Evolutionary conservation across 2,797 vertebrate species (phyloP), one percentile per base, ranked within the genome.

Genomic region (Menidia menidia): DNA sequence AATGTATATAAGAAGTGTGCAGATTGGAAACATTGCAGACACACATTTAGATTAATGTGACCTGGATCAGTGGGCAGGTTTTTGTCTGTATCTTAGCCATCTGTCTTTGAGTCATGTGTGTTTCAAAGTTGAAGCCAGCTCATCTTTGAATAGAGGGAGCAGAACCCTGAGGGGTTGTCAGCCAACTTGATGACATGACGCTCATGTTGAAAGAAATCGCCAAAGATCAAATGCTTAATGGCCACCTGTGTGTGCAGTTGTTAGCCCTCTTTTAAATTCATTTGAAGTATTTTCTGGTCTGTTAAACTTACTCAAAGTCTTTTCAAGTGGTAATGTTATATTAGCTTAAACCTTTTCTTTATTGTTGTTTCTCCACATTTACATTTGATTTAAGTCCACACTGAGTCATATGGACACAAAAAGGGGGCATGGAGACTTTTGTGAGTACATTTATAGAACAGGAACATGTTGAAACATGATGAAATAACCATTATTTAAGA

Each of bases 141-240:
- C 1, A 11, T 61, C 69, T 81, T 81, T 85, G 68, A 86, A 86
- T 75, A 63, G 68, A 67, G 75, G 73, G 52, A 76, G 71, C 59
- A 1, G 47, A 45, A 60, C 76, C 89, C 89, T 1, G 25, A 82
- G 83, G 91, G 85, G 86, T 71, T 73, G 81, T 87, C 83, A 82
- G 77, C 83, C 71, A 71, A 88, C 78, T 71, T 81, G 78, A 90
- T 90, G 86, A 88, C 82, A 88, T 60, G 78, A 85, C 50, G 71
- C 76, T 68, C 82, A 59, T 76, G 74, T 84, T 89, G 71, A 88
- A 85, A 87, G 83, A 84, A 83, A 78, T 58, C 74, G 33, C 60
- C 54, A 64, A 82, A 68, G 77, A 89, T 90, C 85, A 88, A 87
- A 84, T 82, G 58, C 82, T 81, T 86, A 80, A 80, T 79, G 69